Base-by-base conservation (phyloP, 2,113 vertebrate species). In the Oncorhynchus kisutch region DNA sequence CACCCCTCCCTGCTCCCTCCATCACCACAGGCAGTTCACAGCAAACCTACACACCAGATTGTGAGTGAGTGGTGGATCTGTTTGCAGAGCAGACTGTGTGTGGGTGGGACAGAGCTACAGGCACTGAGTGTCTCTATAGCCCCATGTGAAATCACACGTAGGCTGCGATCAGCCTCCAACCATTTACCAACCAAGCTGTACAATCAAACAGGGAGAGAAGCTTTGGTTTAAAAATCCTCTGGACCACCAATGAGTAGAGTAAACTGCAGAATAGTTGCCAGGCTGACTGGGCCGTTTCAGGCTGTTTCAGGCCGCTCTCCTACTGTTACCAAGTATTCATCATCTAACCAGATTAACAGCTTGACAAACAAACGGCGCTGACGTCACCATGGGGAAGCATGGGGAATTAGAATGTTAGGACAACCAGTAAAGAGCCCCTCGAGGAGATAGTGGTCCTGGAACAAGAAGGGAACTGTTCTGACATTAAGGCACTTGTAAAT, bases 341-440 rank as follows among this genome's bases (percentile, higher is more conserved):
- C 88, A 90, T 87, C 90, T 90, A 92, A 92, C 90, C 88, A 91
- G 91, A 92, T 93, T 92, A 93, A 90, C 85, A 81, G 87, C 90
- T 90, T 76, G 87, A 72, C 83, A 83, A 90, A 84, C 79, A 80
- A 89, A 88, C 82, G 77, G 80, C 74, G 75, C 81, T 54, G 64
- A 84, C 48, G 79, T 75, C 80, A 72, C 67, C n/a, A 76, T 85
- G 85, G 80, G 82, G 79, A 82, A 79, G 77, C 82, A 81, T 82
- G 3, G 70, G 84, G 84, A 88, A 88, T 88, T 88, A 87, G 81
- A 77, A 73, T 76, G 78, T 14, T 79, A 84, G 85, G 87, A 88
- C 84, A 78, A 82, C 70, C 84, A 49, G 39, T 75, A 81, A 71
- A 81, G 72, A 84, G 81, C 78, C 82, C 81, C 81, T 88, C 71